Evolutionary conservation across 2,797 vertebrate genomes (phyloP), one percentile per base, ranked within the genome.

Genomic region (Pitangus sulphuratus): DNA sequence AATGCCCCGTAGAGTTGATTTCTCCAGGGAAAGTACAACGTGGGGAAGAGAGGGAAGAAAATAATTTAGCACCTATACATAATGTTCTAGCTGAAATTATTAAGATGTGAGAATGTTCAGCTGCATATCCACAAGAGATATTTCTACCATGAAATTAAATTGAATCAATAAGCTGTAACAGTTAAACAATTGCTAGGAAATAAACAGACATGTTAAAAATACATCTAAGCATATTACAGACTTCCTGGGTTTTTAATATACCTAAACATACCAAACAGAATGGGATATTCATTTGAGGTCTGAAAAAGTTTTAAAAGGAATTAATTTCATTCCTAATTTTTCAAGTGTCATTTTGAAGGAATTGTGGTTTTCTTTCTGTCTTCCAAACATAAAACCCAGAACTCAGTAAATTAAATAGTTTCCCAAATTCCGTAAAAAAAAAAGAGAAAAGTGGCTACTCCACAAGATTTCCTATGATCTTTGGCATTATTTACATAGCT

Each of bases 11-110:
- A 79, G 74, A 93, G 44, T 21, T 84, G n/a, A 86, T 33, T 91
- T 66, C 33, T 42, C 53, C 45, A 42, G 66, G 68, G 84, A 87
- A 82, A 60, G 17, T 50, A 80, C n/a, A 75, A 61, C 5, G 7
- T 60, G 62, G 31, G 14, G 2, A 94, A 80, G 42, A 84, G 54
- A 31, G 54, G 21, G 31, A 65, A 71, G 84, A 53, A 78, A 93
- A 79, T 82, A 90, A 92, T 90, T 95, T 93, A 76, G 58, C 58
- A 86, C 18, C 7, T 28, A 70, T 35, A 58, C 20, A 24, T 56
- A 76, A 50, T 87, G 76, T 93, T 83, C 31, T 77, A 86, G 15
- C 50, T 84, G 51, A 96, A 96, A 89, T 92, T 80, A 96, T 78
- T 90, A 95, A 95, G 56, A 45, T 22, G 50, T 51, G 53, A 88